Evolutionary conservation across 2,113 vertebrate genomes (phyloP), one percentile per base, ranked within the genome.

Genomic region (Empidonax alnorum): DNA sequence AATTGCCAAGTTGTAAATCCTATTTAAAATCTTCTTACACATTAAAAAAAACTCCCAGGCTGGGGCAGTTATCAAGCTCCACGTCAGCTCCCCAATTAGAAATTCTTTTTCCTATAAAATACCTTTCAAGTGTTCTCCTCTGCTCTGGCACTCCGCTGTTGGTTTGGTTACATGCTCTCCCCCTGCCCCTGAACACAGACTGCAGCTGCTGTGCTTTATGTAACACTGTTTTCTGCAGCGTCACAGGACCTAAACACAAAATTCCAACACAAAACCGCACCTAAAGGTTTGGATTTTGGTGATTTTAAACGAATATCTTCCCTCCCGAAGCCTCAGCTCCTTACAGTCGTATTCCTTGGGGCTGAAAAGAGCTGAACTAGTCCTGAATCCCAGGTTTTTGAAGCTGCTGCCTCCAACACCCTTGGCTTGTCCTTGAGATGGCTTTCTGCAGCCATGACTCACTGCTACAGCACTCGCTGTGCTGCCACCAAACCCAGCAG

Each of bases 361-460:
- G 84, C 69, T 84, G 59, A n/a, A 65, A 74, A 44, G 39, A 10
- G 9, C 17, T 35, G 42, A 61, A 39, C 24, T 9, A 17, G 24
- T 56, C 71, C 59, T 12, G 59, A 63, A 73, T 87, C 24, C 35
- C 4, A 25, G 6, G 62, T 82, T 47, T 30, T 22, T 56, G n/a
- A 31, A 59, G 68, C 91, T 58, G 67, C 74, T 91, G 96, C 74
- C 46, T 89, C n/a, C 76, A 53, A 27, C 79, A 83, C 81, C 97
- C 96, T 98, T 97, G 93, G 90, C 53, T 77, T 93, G 96, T 73
- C 96, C 97, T 98, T 97, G 96, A 82, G 47, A 42, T 6, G 49
- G 63, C 72, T 96, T 63, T 96, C 92, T 91, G 92, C 93, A 97
- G 80, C 85, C 69, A 16, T 97, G 94, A 97, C 47, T 96, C 93